Percentiles rank a stretch among this genome's conserved stretches.
These are phyloP conservation scores for Cataglyphis hispanica DNA, from an alignment of 1,140 invertebrate species.

Conservation along the genomic window DNA sequence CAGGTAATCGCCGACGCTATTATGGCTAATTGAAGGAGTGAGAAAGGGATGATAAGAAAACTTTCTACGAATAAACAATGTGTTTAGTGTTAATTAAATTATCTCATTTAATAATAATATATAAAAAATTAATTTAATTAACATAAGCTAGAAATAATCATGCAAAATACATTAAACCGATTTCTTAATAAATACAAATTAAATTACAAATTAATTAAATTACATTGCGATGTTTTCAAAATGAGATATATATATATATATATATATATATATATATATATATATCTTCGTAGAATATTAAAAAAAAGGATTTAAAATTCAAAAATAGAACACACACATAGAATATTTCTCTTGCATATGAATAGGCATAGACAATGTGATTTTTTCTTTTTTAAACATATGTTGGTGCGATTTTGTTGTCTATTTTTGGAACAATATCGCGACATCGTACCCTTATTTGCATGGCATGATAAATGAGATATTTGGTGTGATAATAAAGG, in stretches of 20 bases:
- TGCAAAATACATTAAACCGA: not conserved
- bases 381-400: not conserved
- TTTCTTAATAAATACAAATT: not conserved
- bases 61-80: not conserved
- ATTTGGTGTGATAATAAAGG: not conserved
- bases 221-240: too few relatives aligned
- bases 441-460: slow-evolving; percentile 65
- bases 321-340: not conserved
- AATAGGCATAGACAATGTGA: not conserved
- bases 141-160: not conserved
- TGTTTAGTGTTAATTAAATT: not conserved
- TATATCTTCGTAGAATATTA: not conserved
- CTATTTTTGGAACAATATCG: slow-evolving; percentile 49
- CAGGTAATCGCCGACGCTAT: not conserved
- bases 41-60: not conserved
- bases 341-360: not conserved
- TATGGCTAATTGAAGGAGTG: not conserved
- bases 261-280: too few relatives aligned
- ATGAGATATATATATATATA: too few relatives aligned
- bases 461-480: slow-evolving; percentile 35
- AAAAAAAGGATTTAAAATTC: slow-evolving; percentile 1
- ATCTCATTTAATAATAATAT: not conserved
- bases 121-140: not conserved
- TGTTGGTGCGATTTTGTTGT: not conserved
- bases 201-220: not conserved